Evolutionary conservation across 2,888 invertebrate genomes (phyloP), one percentile per base, ranked within the genome.

Genomic region (Leptopilina syphax): DNA sequence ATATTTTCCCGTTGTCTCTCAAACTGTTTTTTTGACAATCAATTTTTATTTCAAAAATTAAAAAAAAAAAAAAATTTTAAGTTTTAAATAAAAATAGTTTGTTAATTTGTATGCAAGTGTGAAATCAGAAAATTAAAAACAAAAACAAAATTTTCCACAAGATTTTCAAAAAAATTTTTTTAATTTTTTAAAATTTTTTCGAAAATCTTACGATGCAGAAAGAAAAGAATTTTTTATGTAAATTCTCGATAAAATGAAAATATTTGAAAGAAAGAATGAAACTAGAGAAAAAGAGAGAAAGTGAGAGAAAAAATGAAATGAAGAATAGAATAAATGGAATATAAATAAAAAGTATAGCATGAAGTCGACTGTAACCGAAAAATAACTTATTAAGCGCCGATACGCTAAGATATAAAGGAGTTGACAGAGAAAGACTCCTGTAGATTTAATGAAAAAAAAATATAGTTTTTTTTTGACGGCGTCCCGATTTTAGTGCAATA

Each of bases 381-480:
- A 73, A 73, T 73, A 73, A 73, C 54, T 73, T 73, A 73, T 73
- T 73, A 73, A 73, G 73, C 73, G 73, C 54, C 73, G 73, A 73
- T 57, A 73, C 73, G 73, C 73, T 73, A n/a, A 57, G 57, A 73
- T 27, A 12, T 73, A 54, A 73, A 73, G 54, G 57, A 54, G 54
- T 54, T 73, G 57, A 54, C 27, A 70, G 50, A 24, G 18, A 24
- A 73, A 73, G 57, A 57, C n/a, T n/a, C 73, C 27, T 54, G 13
- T 73, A 73, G 73, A n/a, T 41, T 73, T 57, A 73, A 34, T 3
- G 3, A 34, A 34, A 57, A 73, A 73, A 2, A 34, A 54, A 73
- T 50, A 50, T 50, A 50, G 9, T 10, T 50, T 10, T 50, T 50
- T 54, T 41, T 63, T 41, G n/a, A 57, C 18, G 57, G 73, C 27